phyloP scores from a whole-genome alignment of 2,797 vertebrate species.

The Lagorchestes hirsutus region DNA sequence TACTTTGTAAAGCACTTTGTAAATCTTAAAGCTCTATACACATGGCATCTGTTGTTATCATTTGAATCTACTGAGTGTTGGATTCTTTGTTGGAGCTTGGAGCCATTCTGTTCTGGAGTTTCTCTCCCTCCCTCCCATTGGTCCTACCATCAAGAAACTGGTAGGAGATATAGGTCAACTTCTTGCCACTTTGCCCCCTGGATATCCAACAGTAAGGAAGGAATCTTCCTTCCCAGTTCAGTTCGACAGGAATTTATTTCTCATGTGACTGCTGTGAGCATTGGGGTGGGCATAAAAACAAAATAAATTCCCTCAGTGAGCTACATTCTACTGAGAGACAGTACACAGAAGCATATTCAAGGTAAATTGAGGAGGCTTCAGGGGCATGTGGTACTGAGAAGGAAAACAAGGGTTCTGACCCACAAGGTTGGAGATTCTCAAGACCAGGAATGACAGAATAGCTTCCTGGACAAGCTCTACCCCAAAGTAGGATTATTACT shows the following conservation, averaged over 20 bases:
- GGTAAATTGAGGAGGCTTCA: neutral
- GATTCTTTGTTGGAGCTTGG: constrained; percentile 19
- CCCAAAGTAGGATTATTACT: neutral
- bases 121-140: neutral
- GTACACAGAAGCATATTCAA: neutral
- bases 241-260: neutral
- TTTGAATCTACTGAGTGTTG: neutral
- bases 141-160: constrained; percentile 3
- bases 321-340: neutral
- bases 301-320: neutral
- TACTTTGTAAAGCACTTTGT: neutral
- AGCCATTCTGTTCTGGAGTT: constrained; percentile 3
- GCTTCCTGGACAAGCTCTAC: neutral
- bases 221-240: neutral
- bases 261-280: neutral
- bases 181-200: neutral
- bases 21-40: neutral
- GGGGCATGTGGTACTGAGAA: neutral
- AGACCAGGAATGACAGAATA: neutral
- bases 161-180: neutral
- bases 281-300: neutral
- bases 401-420: neutral
- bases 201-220: neutral
- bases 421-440: neutral
- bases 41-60: neutral